Evolutionary conservation across 2,797 vertebrate genomes (phyloP).

Genomic region (Pristis pectinata): DNA sequence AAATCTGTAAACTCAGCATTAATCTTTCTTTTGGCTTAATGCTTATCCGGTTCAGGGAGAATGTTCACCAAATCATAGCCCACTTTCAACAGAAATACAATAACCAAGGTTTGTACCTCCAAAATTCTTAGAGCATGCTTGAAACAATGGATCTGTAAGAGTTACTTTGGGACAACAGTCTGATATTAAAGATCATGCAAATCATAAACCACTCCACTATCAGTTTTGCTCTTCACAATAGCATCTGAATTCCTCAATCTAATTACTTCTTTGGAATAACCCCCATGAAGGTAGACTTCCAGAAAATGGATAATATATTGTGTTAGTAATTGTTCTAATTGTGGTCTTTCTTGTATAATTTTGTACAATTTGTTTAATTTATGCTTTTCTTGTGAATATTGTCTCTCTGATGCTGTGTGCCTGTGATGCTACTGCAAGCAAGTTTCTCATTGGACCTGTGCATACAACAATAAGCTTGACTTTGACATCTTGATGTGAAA

Average conservation of each 20-base stretch:
- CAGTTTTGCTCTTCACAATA: background rate
- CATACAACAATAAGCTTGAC: no score
- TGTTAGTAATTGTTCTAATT: no score
- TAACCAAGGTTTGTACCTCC: background rate
- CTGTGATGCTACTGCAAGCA: no score
- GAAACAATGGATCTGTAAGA: background rate
- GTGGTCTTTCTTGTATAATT: no score
- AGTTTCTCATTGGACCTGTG: no score
- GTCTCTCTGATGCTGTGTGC: no score
- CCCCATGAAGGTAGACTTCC: background rate
- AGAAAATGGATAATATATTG: no score
- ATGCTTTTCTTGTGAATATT: no score
- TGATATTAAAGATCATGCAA: background rate
- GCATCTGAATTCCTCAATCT: background rate
- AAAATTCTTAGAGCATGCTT: background rate
- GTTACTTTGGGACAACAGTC: background rate
- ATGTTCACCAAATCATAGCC: background rate
- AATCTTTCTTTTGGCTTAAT: background rate
- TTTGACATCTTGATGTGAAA: no score
- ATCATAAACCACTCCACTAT: background rate
- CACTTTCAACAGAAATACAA: background rate
- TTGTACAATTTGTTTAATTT: no score
- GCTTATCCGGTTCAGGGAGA: background rate
- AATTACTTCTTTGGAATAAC: background rate
- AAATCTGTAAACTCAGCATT: background rate